These are phyloP conservation scores for Taeniopygia guttata DNA, from an alignment of 2,797 vertebrate genomes.

Conservation along the genomic window DNA sequence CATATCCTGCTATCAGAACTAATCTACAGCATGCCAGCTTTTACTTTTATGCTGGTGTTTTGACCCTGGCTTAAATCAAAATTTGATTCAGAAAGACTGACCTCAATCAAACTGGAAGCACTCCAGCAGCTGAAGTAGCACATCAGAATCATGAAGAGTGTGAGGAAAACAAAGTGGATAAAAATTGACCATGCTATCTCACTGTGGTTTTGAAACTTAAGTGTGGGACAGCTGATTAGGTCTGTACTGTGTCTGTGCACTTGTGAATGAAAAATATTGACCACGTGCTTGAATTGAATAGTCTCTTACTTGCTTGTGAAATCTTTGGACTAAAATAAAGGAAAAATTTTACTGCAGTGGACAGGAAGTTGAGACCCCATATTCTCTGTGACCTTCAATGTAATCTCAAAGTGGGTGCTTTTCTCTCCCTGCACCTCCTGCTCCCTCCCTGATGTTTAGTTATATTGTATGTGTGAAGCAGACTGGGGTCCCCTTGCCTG, in stretches of 20 bases:
- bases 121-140: neutral
- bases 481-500: neutral
- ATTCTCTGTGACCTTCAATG: neutral
- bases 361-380: neutral
- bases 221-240: neutral
- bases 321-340: neutral
- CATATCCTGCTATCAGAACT: neutral
- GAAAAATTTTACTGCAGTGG: neutral
- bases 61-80: neutral
- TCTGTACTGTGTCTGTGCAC: neutral
- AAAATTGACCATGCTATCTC: neutral
- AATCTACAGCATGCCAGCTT: neutral
- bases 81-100: neutral
- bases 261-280: neutral
- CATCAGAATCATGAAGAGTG: neutral
- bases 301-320: neutral
- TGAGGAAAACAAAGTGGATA: neutral
- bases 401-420: neutral
- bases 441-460: neutral
- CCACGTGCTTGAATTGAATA: neutral
- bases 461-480: accelerated
- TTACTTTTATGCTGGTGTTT: neutral
- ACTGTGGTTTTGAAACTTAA: neutral
- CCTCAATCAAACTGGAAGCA: neutral
- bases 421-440: neutral